phyloP scores from a whole-genome alignment of 2,113 vertebrate genomes.

The Corydoras maculifer region DNA sequence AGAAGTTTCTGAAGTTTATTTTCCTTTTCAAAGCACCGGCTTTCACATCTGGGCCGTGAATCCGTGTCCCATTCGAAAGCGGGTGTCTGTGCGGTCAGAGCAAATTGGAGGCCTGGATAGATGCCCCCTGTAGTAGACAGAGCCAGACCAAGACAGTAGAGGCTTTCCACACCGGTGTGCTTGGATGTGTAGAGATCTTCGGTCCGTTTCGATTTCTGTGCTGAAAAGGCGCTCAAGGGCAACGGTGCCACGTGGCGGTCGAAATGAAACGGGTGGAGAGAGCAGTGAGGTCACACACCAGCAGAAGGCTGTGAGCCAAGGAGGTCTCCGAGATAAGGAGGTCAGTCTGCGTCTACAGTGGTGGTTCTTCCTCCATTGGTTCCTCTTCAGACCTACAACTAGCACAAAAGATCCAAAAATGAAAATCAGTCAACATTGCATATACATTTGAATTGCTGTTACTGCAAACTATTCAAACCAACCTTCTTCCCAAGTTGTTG shows the following conservation, averaged over 20 bases:
- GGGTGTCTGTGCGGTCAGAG: conserved; percentile 21
- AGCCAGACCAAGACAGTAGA: conserved; percentile 29
- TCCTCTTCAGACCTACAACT: conserved; percentile 79
- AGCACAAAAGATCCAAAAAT: background rate
- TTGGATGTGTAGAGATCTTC: conserved; percentile 34
- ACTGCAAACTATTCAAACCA: conserved; percentile 22
- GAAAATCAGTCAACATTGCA: background rate
- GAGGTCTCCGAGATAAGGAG: conserved; percentile 41
- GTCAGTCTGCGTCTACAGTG: conserved; percentile 72
- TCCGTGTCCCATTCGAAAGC: conserved; percentile 34
- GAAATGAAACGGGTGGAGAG: conserved; percentile 52
- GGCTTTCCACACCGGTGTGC: conserved; percentile 21
- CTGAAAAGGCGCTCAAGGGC: conserved; percentile 34
- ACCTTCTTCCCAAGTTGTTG: conserved; percentile 84
- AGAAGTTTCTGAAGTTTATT: background rate
- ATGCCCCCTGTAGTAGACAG: conserved; percentile 25
- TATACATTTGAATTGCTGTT: background rate
- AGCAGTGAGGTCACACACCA: conserved; percentile 70
- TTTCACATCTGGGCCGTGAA: conserved; percentile 42
- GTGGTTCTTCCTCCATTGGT: conserved; percentile 92
- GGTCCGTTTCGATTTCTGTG: conserved; percentile 44
- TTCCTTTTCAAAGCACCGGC: conserved; percentile 54
- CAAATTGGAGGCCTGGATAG: conserved; percentile 12
- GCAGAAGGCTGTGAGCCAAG: conserved; percentile 51
- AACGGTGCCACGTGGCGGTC: conserved; percentile 47